Conservation (phyloP, 2,888 invertebrate species). For the Lasioglossum calceatum region DNA sequence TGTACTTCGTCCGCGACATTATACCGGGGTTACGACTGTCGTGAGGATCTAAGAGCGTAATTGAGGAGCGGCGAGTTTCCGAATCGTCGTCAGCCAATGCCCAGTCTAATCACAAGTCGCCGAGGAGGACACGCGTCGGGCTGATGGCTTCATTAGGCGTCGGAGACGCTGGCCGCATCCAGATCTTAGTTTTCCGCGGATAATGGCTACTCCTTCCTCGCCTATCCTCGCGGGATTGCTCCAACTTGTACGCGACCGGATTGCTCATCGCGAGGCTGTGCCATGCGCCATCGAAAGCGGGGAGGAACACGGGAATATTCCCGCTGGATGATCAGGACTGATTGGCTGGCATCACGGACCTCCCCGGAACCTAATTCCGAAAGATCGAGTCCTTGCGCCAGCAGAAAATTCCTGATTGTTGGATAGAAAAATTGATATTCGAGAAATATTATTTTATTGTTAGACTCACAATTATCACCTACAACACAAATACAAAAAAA, state of each 20-base stretch:
- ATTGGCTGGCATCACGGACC: conserved; percentile 19
- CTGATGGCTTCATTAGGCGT: conserved; percentile 83
- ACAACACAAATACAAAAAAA: not conserved
- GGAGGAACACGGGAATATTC: conserved; percentile 27
- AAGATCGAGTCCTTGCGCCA: not conserved
- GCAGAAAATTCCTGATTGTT: not conserved
- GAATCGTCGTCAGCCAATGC: conserved; percentile 72
- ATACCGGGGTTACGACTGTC: conserved; percentile 72
- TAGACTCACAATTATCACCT: not conserved
- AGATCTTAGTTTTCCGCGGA: conserved; percentile 76
- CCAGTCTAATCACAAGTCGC: conserved; percentile 81
- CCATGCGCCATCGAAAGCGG: conserved; percentile 16
- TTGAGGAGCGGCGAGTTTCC: conserved; percentile 76
- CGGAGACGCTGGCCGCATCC: conserved; percentile 80
- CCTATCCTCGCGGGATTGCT: conserved; percentile 69
- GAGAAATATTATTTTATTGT: not conserved
- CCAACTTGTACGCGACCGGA: conserved; percentile 73
- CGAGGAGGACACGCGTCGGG: conserved; percentile 79
- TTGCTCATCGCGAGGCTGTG: conserved; percentile 65
- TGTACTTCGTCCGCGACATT: conserved; percentile 60
- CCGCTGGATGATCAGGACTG: conserved; percentile 45
- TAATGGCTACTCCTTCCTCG: conserved; percentile 60
- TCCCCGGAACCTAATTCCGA: not conserved
- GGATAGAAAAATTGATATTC: not conserved
- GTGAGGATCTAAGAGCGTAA: conserved; percentile 72